Conservation (phyloP, 2,888 invertebrate species). For the Clusia tigrina region DNA sequence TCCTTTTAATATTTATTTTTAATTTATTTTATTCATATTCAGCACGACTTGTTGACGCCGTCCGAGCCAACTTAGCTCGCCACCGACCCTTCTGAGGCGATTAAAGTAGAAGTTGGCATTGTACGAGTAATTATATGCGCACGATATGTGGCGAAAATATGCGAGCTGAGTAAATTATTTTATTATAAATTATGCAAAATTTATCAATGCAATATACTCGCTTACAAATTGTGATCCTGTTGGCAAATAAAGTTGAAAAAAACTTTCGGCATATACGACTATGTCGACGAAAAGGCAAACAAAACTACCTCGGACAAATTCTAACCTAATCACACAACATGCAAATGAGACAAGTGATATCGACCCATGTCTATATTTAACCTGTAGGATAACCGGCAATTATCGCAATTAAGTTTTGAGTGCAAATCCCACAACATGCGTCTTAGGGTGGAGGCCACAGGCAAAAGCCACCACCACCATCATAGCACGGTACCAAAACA, state of each 20-base stretch:
- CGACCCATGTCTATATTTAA: conserved; percentile 5
- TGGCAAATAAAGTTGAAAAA: too few species aligned
- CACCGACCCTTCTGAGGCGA: background rate
- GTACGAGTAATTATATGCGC: too few species aligned
- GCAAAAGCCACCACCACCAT: conserved; percentile 31
- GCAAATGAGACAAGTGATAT: conserved; percentile 42
- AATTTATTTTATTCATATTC: background rate
- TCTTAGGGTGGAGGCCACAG: background rate
- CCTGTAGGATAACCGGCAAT: conserved; percentile 43
- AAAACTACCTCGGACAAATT: too few species aligned
- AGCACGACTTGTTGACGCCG: background rate
- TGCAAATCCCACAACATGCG: conserved; percentile 51
- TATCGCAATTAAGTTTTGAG: conserved; percentile 58
- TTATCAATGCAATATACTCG: too few species aligned
- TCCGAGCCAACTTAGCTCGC: background rate
- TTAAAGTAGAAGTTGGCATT: too few species aligned
- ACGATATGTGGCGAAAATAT: too few species aligned
- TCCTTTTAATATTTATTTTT: conserved; percentile 19
- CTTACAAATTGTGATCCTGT: too few species aligned
- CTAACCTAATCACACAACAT: conserved; percentile 52
- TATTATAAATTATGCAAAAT: too few species aligned
- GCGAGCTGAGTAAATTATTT: too few species aligned
- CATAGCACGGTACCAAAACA: background rate
- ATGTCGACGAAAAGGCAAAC: too few species aligned
- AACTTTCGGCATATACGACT: too few species aligned